Evolutionary conservation across 2,797 vertebrate genomes (phyloP).

Genomic region (Falco concolor): DNA sequence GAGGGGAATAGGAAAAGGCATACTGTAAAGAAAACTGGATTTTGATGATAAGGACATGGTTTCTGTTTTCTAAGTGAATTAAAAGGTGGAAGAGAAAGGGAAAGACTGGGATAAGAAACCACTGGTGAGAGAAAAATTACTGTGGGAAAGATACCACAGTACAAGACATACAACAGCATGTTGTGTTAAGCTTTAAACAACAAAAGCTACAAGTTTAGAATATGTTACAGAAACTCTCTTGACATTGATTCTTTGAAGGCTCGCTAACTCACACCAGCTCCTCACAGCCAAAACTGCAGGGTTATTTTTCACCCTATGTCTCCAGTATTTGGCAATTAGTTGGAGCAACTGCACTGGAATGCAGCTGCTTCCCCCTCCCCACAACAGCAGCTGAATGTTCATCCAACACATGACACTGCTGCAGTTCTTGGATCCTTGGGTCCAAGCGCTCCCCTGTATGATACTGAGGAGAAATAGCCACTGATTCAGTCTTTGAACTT

Average conservation of each 20-base stretch:
- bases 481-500: neutral
- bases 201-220: neutral
- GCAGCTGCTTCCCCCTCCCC: neutral
- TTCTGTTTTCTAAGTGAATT: neutral
- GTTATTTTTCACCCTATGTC: neutral
- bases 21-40: neutral
- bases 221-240: neutral
- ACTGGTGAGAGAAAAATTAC: neutral
- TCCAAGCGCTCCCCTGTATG: neutral
- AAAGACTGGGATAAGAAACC: neutral
- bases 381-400: neutral
- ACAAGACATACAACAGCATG: neutral
- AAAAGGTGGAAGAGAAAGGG: neutral
- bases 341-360: neutral
- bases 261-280: neutral
- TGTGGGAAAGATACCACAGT: neutral
- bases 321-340: neutral
- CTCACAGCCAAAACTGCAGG: neutral
- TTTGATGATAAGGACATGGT: neutral
- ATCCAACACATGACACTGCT: neutral
- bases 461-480: neutral
- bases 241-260: neutral
- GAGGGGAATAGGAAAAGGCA: neutral
- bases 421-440: neutral
- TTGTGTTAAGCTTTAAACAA: neutral